Conservation (phyloP, 2,888 invertebrate genomes). For the Cephus sareptanus region DNA sequence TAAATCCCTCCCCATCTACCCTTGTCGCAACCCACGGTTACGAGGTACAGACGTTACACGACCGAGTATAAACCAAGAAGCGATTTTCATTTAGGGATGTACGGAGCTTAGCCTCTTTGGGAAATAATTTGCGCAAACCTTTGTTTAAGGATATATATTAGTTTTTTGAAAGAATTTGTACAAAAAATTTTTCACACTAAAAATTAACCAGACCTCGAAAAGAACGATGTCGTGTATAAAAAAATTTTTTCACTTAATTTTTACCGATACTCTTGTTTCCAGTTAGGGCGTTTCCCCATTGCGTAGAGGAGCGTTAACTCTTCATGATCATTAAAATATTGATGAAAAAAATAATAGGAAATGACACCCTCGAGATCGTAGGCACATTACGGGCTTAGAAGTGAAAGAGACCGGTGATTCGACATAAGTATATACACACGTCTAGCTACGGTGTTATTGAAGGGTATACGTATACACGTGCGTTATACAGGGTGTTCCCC, state of each 20-base stretch:
- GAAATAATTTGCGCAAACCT: not conserved
- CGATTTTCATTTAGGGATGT: not conserved
- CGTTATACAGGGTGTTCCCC: conserved; percentile 5
- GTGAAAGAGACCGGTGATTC: conserved; percentile 24
- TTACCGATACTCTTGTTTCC: not conserved
- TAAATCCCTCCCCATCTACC: conserved; percentile 42
- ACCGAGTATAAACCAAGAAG: conserved; percentile 9
- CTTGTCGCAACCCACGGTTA: conserved; percentile 16
- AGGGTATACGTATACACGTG: not conserved
- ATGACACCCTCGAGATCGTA: conserved; percentile 25
- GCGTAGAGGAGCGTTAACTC: not conserved
- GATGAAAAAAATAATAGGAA: not conserved
- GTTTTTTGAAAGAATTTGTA: too few species aligned
- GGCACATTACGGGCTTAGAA: conserved; percentile 32
- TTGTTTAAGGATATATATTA: too few species aligned
- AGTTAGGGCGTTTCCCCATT: not conserved
- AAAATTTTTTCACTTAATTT: not conserved
- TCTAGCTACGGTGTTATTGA: not conserved
- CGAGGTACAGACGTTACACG: not conserved
- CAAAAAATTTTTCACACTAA: too few species aligned
- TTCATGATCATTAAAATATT: not conserved
- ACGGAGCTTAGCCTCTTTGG: not conserved
- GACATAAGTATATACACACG: conserved; percentile 21
- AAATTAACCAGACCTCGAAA: too few species aligned
- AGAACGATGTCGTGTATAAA: not conserved